phyloP scores from a whole-genome alignment of 2,888 invertebrate species.

The Drosophila yooni region DNA sequence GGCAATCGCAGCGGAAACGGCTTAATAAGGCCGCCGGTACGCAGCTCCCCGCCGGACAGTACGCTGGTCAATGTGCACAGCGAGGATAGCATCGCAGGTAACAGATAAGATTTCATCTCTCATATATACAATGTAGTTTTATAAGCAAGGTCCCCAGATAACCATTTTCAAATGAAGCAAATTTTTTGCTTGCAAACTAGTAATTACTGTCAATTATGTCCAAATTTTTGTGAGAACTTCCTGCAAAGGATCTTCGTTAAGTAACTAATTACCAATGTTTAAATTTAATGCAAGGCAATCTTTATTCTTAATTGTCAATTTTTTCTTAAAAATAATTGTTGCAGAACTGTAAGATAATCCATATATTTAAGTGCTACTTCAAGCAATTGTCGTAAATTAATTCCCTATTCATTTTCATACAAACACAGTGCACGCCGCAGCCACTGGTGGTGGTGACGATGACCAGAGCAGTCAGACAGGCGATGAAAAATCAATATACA shows the following conservation, averaged over 20 bases:
- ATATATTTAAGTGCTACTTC: not conserved
- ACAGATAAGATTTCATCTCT: slow-evolving; percentile 10
- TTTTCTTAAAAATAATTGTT: not conserved
- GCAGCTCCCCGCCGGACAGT: slow-evolving; percentile 85
- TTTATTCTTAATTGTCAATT: not conserved
- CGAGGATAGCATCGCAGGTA: slow-evolving; percentile 82
- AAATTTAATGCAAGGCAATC: not conserved
- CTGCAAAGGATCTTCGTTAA: not conserved
- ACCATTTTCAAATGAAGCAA: not conserved
- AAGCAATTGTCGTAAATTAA: slow-evolving; percentile 9
- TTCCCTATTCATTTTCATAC: slow-evolving; percentile 19
- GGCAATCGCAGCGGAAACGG: slow-evolving; percentile 60
- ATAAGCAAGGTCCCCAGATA: not conserved
- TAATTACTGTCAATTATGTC: not conserved
- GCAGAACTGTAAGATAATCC: not conserved
- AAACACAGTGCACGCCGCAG: slow-evolving; percentile 71
- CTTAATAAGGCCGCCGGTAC: slow-evolving; percentile 78
- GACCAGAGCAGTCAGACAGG: slow-evolving; percentile 56
- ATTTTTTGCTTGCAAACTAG: not conserved
- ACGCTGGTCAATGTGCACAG: slow-evolving; percentile 84
- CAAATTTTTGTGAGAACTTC: not conserved
- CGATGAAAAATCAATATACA: slow-evolving; percentile 82
- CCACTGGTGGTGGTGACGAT: slow-evolving; percentile 59
- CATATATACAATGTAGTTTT: not conserved
- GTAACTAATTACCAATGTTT: not conserved